Base-by-base conservation (phyloP, 2,797 vertebrate genomes). In the Sebastes vulpes region DNA sequence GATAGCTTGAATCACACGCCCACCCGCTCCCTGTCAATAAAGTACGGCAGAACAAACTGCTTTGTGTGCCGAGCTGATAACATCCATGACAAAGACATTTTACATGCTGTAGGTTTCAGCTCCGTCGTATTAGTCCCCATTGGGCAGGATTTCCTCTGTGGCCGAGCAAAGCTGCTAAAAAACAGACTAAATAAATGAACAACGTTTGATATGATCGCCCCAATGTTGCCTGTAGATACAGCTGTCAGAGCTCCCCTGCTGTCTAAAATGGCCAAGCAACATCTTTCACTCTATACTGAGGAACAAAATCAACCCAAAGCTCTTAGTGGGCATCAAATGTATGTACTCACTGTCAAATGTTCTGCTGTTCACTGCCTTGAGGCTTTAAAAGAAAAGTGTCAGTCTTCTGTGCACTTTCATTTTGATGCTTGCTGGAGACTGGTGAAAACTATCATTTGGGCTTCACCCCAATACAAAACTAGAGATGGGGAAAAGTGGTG, bases 51-150 rank as follows among this genome's bases (percentile, higher is more conserved):
- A 68, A 59, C 60, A 59, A 63, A 12, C 64, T 52, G 64, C 61
- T 61, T 61, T 52, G 56, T 73, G 79, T 14, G 50, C 52, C 9
- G 64, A 57, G 57, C 73, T 72, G 85, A 92, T 81, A 89, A 86
- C 75, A 89, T 83, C 81, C 88, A 73, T 67, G 69, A 66, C 58
- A 88, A 83, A 75, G 87, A 76, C 6, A 10, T 69, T 80, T 75
- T 68, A 65, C 54, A 79, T 53, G 12, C 71, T 31, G 75, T 73
- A 81, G 75, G 72, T 74, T 82, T 64, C 53, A 61, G 77, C 72
- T 70, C 31, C 67, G 26, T 53, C 25, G 76, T 82, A 72, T 75
- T 86, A 66, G 65, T 38, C 69, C 73, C 83, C 35, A 26, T 3
- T 46, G 81, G 81, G 59, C 65, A 66, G 85, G 80, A 90, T 87